Evolutionary conservation across 2,888 invertebrate species (phyloP).

Genomic region (Hololepta plana): DNA sequence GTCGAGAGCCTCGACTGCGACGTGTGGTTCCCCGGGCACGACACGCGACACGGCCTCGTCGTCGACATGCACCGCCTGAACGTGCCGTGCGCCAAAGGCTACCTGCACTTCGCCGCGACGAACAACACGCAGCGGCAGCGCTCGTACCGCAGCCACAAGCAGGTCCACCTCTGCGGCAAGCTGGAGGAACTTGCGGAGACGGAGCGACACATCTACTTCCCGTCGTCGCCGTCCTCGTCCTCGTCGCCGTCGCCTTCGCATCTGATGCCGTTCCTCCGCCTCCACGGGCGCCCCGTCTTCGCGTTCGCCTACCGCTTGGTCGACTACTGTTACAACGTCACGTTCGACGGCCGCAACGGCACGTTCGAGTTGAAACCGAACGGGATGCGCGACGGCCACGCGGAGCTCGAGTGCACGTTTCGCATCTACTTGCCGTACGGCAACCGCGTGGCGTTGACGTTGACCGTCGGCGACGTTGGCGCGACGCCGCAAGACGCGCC

Average conservation of each 20-base stretch:
- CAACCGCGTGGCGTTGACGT: conserved; percentile 42
- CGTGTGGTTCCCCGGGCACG: conserved; percentile 31
- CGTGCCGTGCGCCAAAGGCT: conserved; percentile 44
- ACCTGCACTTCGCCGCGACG: conserved; percentile 35
- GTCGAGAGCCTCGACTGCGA: conserved; percentile 27
- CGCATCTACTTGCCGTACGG: conserved; percentile 53
- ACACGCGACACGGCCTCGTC: conserved; percentile 35
- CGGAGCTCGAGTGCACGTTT: conserved; percentile 47
- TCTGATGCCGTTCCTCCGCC: conserved; percentile 30
- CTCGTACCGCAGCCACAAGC: conserved; percentile 17
- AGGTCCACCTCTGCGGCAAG: conserved; percentile 43
- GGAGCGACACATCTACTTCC: conserved; percentile 42
- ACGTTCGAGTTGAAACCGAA: conserved; percentile 44
- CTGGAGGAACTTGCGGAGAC: conserved; percentile 42
- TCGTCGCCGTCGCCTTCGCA: conserved; percentile 28
- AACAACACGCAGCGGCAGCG: conserved; percentile 19
- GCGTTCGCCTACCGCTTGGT: conserved; percentile 46
- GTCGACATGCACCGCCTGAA: conserved; percentile 47
- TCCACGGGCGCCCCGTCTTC: conserved; percentile 47
- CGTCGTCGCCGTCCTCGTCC: conserved; percentile 18
- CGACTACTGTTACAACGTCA: conserved; percentile 54
- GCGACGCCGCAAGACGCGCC: too few relatives aligned
- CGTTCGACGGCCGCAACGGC: conserved; percentile 42
- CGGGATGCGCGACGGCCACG: too few relatives aligned
- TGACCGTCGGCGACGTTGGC: conserved; percentile 32